Conservation (phyloP, 1,140 invertebrate genomes). For the Formica selysi region DNA sequence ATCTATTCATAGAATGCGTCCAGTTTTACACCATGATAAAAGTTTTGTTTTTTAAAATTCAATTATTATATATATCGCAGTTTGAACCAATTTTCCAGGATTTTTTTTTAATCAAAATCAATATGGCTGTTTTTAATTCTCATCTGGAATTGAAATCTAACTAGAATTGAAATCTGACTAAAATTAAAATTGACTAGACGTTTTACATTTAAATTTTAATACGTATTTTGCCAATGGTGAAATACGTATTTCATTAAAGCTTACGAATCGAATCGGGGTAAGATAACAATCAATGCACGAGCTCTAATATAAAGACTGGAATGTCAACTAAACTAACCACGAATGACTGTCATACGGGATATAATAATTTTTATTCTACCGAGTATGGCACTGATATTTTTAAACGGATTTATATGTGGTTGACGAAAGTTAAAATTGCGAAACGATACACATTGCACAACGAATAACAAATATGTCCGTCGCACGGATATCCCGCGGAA, state of each 20-base stretch:
- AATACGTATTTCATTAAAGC: slow-evolving; percentile 21
- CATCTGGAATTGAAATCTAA: too few species aligned
- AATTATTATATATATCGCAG: too few species aligned
- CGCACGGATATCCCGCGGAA: neutral
- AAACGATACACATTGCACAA: slow-evolving; percentile 29
- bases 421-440: slow-evolving; percentile 35
- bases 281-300: neutral
- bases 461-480: slow-evolving; percentile 17
- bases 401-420: slow-evolving; percentile 5
- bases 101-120: too few species aligned
- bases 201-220: slow-evolving; percentile 27
- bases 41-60: too few species aligned
- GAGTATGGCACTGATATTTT: neutral
- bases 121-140: too few species aligned
- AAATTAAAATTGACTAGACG: neutral
- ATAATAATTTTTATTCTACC: slow-evolving; percentile 27
- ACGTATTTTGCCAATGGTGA: neutral
- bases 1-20: neutral
- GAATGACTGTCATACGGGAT: neutral
- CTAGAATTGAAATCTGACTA: neutral
- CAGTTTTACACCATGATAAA: neutral
- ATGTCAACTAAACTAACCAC: slow-evolving; percentile 24
- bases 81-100: neutral
- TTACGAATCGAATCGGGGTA: neutral
- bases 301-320: slow-evolving; percentile 11